phyloP scores from a whole-genome alignment of 2,888 invertebrate genomes.

The Eucera pruinosa region DNA sequence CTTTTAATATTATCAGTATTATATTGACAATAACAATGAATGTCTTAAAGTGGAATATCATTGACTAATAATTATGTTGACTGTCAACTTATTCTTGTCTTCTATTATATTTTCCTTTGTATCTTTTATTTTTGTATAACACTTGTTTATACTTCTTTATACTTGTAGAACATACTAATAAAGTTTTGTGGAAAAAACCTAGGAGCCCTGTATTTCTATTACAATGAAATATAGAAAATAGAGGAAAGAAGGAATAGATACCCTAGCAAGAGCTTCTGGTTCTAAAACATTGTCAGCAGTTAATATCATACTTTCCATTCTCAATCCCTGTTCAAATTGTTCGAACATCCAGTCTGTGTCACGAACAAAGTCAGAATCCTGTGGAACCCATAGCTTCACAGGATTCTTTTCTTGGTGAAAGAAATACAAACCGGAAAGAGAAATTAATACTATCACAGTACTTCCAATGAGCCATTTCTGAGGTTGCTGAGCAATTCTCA shows the following conservation, averaged over 20 bases:
- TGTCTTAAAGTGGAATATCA: too few species aligned
- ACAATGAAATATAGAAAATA: too few species aligned
- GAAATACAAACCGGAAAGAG: conserved; percentile 87
- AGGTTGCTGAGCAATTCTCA: conserved; percentile 87
- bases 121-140: too few species aligned
- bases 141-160: too few species aligned
- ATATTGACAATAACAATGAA: too few species aligned
- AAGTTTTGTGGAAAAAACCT: too few species aligned
- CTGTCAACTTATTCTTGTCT: too few species aligned
- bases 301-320: conserved; percentile 87
- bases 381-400: conserved; percentile 91
- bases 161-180: too few species aligned
- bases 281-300: conserved; percentile 89
- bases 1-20: too few species aligned
- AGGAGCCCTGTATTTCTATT: too few species aligned
- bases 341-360: conserved; percentile 91
- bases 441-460: conserved; percentile 86
- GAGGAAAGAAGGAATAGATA: conserved; percentile 38
- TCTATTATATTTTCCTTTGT: too few species aligned
- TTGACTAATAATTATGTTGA: too few species aligned
- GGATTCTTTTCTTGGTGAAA: conserved; percentile 91
- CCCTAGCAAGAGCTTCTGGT: conserved; percentile 85
- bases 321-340: conserved; percentile 88
- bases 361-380: conserved; percentile 88
- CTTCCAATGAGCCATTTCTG: conserved; percentile 87